phyloP scores from a whole-genome alignment of 2,797 vertebrate species.

The Rhinoraja longicauda region DNA sequence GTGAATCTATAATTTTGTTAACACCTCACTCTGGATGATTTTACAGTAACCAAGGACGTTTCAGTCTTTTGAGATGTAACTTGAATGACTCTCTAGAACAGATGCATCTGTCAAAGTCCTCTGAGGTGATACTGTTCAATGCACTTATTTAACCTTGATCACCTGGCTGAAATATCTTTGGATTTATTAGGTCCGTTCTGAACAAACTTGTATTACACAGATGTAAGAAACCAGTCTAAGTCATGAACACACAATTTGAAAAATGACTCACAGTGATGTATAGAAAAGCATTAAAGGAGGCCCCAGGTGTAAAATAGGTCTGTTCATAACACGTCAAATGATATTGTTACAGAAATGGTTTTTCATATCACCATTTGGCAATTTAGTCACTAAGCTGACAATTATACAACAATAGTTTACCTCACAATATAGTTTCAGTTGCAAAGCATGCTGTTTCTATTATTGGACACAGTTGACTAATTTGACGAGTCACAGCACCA shows the following conservation, averaged over 20 bases:
- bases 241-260: slow-evolving; percentile 24
- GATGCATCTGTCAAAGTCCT: not conserved
- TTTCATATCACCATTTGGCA: slow-evolving; percentile 38
- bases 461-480: slow-evolving; percentile 55
- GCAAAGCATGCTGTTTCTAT: slow-evolving; percentile 44
- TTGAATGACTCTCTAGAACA: too few species aligned
- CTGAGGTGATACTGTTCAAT: not conserved
- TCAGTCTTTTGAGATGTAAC: not conserved
- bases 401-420: slow-evolving; percentile 36
- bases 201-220: not conserved
- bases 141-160: not conserved
- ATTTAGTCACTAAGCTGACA: slow-evolving; percentile 38
- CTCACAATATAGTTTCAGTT: slow-evolving; percentile 36
- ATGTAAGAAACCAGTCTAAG: slow-evolving; percentile 10
- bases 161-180: not conserved
- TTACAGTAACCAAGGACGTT: not conserved
- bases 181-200: not conserved
- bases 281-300: slow-evolving; percentile 34
- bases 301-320: slow-evolving; percentile 33
- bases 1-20: not conserved
- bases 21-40: not conserved
- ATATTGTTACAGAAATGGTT: slow-evolving; percentile 36
- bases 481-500: slow-evolving; percentile 71
- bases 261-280: slow-evolving; percentile 14
- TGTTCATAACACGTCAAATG: slow-evolving; percentile 29